A percentile compares a stretch with the other conserved stretches of the same genome.
phyloP scores from a whole-genome alignment of 2,113 vertebrate species.

The Actenoides hombroni region DNA sequence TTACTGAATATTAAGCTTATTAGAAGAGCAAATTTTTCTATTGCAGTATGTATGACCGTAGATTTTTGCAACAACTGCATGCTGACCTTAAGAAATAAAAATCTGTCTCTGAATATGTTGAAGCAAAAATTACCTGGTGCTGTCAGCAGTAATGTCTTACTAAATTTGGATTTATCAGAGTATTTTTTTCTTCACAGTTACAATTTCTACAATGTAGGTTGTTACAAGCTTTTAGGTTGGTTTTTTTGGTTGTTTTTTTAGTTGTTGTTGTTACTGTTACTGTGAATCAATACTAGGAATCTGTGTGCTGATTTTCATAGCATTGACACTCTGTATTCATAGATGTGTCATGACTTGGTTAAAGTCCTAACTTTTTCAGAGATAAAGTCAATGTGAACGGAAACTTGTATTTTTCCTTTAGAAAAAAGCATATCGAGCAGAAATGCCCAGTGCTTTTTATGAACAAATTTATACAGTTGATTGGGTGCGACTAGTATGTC shows the following conservation, averaged over 20 bases:
- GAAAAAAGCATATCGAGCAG: not conserved
- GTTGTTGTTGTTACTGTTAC: not conserved
- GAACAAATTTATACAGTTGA: not conserved
- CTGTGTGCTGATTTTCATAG: not conserved
- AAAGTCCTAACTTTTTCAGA: not conserved
- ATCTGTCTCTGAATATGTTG: not conserved
- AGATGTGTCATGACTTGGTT: not conserved
- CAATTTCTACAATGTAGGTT: not conserved
- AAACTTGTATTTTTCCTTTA: not conserved
- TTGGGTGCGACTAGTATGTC: not conserved
- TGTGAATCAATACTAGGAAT: not conserved
- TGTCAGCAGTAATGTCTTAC: not conserved
- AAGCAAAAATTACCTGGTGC: not conserved
- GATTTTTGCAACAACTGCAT: not conserved
- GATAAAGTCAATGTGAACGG: not conserved
- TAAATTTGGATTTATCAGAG: not conserved
- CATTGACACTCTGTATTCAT: not conserved
- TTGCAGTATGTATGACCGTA: accelerated
- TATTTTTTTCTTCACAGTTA: not conserved
- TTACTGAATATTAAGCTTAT: not conserved
- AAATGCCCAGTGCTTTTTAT: not conserved
- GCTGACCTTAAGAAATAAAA: not conserved
- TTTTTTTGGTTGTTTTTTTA: not conserved
- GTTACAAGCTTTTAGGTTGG: not conserved
- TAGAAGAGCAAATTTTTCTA: not conserved